phyloP scores from a whole-genome alignment of 2,113 vertebrate genomes.

The Ciconia maguari region DNA sequence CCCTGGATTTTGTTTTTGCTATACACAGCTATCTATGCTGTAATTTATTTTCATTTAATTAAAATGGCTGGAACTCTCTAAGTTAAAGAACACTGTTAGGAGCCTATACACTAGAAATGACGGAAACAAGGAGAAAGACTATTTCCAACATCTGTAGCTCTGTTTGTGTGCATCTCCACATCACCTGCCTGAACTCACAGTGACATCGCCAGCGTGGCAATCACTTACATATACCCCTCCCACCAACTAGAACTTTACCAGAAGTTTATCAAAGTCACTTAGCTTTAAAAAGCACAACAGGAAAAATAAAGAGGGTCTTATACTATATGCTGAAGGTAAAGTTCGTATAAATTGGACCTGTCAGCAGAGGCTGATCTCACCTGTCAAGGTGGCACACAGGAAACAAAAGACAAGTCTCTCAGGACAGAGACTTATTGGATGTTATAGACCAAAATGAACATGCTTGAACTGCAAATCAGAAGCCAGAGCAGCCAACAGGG shows the following conservation, averaged over 20 bases:
- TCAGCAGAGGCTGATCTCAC: not conserved
- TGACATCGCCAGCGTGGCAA: not conserved
- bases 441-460: not conserved
- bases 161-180: not conserved
- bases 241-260: not conserved
- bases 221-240: not conserved
- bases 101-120: not conserved
- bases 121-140: not conserved
- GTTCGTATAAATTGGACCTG: not conserved
- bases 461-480: slow-evolving; percentile 19
- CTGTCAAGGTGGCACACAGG: not conserved
- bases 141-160: not conserved
- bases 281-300: not conserved
- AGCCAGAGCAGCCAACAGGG: not conserved
- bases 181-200: not conserved
- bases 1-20: not conserved
- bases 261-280: not conserved
- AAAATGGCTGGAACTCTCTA: not conserved
- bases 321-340: not conserved
- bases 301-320: not conserved
- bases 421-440: not conserved
- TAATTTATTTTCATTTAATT: slow-evolving; percentile 2
- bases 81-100: not conserved
- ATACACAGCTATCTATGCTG: not conserved
- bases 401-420: not conserved